Evolutionary conservation across 2,113 vertebrate genomes (phyloP), one percentile per base, ranked within the genome.

Genomic region (Pelmatolapia mariae): DNA sequence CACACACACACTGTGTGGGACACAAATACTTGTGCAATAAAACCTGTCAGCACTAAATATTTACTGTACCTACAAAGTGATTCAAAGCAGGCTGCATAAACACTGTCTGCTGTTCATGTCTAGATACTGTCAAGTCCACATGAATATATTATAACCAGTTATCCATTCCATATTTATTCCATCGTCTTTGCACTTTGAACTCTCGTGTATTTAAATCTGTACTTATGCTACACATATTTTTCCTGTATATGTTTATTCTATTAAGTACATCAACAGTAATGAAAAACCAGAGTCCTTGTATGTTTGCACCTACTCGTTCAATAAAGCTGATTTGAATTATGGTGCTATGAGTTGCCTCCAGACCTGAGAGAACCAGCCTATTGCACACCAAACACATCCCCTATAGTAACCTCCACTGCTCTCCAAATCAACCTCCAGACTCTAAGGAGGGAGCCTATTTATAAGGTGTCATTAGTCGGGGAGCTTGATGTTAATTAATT

Each of bases 251-350:
- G n/a, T 24, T 43, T 43, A 71, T 71, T 71, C 4, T 43, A 43
- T 71, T 22, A 40, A 40, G 33, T 40, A 68, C 10, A 68, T 68
- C 36, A 38, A 0, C 33, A 40, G 33, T 13, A 40, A 13, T 68
- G 63, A 38, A 66, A 66, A 66, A 40, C 2, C 19, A 8, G 61
- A 40, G 33, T 68, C 33, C 11, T 0, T 68, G 36, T 68, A 0
- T 40, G 0, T 68, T 38, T 40, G 18, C 19, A 66, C 61, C 61
- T 38, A n/a, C 33, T 68, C 2, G 4, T 36, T 38, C 33, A 66
- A 5, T 68, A 66, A 66, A 66, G 11, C 5, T 40, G 0, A 68
- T 8, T 71, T 43, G 3, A 24, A 73, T 73, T 45, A 45, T 26
- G 38, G 22, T 26, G 38, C 36, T 26, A 45, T 0, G n/a, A 24